Base-by-base conservation (phyloP, 2,888 invertebrate species). In the Lithophane semibrunnea region DNA sequence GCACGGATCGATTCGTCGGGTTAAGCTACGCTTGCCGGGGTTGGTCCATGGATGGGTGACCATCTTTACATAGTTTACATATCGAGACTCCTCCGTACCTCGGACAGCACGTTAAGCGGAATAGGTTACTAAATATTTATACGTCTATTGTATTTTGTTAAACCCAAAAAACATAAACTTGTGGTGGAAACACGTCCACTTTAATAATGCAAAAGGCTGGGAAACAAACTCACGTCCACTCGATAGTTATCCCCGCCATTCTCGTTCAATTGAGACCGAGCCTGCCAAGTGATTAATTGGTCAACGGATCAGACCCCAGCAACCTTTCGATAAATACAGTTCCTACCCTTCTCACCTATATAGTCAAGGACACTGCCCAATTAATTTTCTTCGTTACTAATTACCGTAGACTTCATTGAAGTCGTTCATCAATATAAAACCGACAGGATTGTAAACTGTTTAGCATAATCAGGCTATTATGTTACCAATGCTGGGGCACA, bases 271-370 rank as follows among this genome's bases (percentile, higher is more conserved):
- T 77, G 52, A 76, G 58, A 69, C 61, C 61, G 29, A 52, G 54
- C 29, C 29, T 42, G 52, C n/a, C 21, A 10, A 52, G 66, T 80
- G 82, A 83, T 83, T 80, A 76, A 83, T 83, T 70, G 81, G 49
- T 47, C 52, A 21, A 66, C 49, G 72, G 61, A 63, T 66, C 65
- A 67, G 70, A 74, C 29, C 75, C 21, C 8, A 65, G 65, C 12
- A 66, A 73, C 75, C 79, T 58, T 58, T 47, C 54, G 58, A 82
- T 79, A 79, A 73, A 82, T 82, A 69, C 56, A 78, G 18, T 66
- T 10, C n/a, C 56, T 44, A 68, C 69, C 82, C 65, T 73, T 47
- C 24, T 73, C 65, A 82, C 78, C 82, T 70, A 66, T 70, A 66
- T 3, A 60, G n/a, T 44, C 67, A 66, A 80, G 56, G 70, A 61